Conservation (phyloP, 2,113 vertebrate genomes). For the Cichladusa arquata region DNA sequence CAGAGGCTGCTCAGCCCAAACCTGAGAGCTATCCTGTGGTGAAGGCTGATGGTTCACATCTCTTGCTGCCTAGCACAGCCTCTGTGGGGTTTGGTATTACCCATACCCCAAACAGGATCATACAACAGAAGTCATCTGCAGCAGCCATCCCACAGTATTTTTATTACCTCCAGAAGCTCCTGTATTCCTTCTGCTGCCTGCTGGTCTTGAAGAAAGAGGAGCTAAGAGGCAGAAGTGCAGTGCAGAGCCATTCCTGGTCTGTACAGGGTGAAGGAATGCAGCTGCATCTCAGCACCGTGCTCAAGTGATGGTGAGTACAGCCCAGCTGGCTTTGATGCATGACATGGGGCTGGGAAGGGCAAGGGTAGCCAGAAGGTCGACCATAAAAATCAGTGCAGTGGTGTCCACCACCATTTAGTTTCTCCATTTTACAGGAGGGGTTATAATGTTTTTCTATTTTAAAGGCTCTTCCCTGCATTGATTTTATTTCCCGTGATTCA, state of each 20-base stretch:
- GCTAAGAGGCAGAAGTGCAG: not conserved
- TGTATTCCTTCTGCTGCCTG: not conserved
- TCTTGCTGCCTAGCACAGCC: not conserved
- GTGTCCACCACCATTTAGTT: not conserved
- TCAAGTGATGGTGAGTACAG: not conserved
- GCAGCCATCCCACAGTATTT: not conserved
- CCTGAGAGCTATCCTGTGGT: not conserved
- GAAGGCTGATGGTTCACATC: not conserved
- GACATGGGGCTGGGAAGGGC: slow-evolving; percentile 16
- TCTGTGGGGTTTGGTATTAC: not conserved
- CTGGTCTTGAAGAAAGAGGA: not conserved
- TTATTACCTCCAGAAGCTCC: not conserved
- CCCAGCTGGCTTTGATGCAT: slow-evolving; percentile 8
- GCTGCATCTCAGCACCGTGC: accelerated
- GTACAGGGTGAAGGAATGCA: not conserved
- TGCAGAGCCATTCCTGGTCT: not conserved
- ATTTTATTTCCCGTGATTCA: slow-evolving; percentile 21
- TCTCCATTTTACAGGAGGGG: not conserved
- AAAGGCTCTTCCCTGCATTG: not conserved
- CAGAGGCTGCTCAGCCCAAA: not conserved
- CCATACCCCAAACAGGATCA: not conserved
- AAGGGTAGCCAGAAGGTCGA: slow-evolving; percentile 30
- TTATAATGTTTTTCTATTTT: not conserved
- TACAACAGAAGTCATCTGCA: not conserved
- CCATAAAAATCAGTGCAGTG: slow-evolving; percentile 3